Base-by-base conservation (phyloP, 2,888 invertebrate species). In the Euphydryas editha region DNA sequence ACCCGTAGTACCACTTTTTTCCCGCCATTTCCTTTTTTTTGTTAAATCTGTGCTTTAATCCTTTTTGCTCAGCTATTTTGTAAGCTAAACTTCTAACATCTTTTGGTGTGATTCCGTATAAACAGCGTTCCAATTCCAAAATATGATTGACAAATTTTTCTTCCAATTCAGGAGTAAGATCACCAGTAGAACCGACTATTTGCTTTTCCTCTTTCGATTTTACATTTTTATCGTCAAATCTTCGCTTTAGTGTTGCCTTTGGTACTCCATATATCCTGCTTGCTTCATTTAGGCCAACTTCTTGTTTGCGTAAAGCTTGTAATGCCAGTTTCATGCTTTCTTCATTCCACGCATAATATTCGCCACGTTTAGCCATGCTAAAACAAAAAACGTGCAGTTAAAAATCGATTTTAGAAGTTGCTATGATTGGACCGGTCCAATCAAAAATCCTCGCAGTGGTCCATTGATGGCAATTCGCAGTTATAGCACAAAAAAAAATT, bases 1-100 rank as follows among this genome's bases (percentile, higher is more conserved):
- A 63, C 21, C 24, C 30, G 30, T 46, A 57, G 39, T 57, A 63
- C 58, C 63, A 63, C 46, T 63, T 63, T 58, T 63, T 57, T 8
- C 63, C 51, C 36, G 49, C 60, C 30, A 18, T 15, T 60, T 60
- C 17, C 36, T 49, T 60, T 30, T 17, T 37, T 60, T 37, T 42
- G 15, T 42, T 42, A 42, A 42, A 42, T 30, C 4, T 30, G 39
- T 39, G 39, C 39, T 15, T 15, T 15, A 11, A 15, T 11, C 39
- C 39, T 15, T 42, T 42, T n/a, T 42, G 13, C n/a, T 42, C 42
- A 42, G 42, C 13, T 42, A 42, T 42, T 42, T 42, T 42, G n/a
- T 15, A 42, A 42, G 42, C 15, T n/a, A 13, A 42, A 42, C 42
- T 42, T 42, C 42, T 42, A 42, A 42, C 15, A 42, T 42, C 42